phyloP scores from a whole-genome alignment of 2,113 vertebrate genomes.

The Calidris pugnax region DNA sequence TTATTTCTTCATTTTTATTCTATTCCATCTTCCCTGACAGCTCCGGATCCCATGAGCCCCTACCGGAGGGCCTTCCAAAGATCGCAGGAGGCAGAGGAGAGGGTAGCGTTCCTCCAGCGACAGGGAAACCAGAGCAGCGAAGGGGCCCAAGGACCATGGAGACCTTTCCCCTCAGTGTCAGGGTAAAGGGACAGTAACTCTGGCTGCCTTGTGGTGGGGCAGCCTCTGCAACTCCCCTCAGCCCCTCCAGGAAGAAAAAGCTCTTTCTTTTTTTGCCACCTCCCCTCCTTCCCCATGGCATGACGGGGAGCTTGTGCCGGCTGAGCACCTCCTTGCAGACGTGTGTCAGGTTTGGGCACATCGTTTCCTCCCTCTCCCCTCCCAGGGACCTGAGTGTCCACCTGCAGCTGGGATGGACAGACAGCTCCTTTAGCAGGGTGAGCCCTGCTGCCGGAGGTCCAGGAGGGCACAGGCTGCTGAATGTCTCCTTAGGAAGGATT shows the following conservation, averaged over 20 bases:
- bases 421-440: accelerated
- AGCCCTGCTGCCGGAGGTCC: not conserved
- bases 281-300: not conserved
- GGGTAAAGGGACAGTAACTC: not conserved
- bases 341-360: not conserved
- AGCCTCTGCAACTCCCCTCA: accelerated
- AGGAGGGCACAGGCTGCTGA: not conserved
- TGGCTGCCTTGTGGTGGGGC: not conserved
- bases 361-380: not conserved
- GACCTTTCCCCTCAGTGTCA: accelerated
- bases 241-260: not conserved
- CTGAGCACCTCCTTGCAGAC: not conserved
- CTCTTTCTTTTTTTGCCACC: not conserved
- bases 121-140: not conserved
- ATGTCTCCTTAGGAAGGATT: not conserved
- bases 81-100: not conserved
- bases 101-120: not conserved
- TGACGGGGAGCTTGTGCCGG: not conserved
- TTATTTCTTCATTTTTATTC: not conserved
- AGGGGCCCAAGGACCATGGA: not conserved
- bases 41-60: not conserved
- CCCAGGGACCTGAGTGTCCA: not conserved
- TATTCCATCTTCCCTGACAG: not conserved
- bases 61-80: not conserved
- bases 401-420: not conserved